Evolutionary conservation across 2,113 vertebrate species (phyloP).

Genomic region (Osmerus mordax): DNA sequence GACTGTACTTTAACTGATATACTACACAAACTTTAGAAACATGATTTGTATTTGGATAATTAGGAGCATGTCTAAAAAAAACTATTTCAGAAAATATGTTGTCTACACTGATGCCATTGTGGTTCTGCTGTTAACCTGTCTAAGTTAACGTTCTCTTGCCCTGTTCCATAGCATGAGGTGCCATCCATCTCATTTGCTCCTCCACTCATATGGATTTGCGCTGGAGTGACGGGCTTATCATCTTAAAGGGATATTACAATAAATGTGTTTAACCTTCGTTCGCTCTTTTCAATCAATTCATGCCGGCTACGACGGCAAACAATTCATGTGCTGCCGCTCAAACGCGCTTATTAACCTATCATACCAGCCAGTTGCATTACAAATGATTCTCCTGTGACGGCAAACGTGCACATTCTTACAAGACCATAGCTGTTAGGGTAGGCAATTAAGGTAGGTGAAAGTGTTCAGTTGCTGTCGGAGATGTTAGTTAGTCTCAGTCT

Average conservation of each 20-base stretch:
- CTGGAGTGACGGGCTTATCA: constrained; percentile 23
- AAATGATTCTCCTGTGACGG: constrained; percentile 40
- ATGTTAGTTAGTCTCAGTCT: neutral
- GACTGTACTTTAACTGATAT: too few species aligned
- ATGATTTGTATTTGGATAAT: too few species aligned
- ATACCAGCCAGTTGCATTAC: constrained; percentile 49
- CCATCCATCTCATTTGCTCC: constrained; percentile 39
- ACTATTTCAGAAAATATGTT: neutral
- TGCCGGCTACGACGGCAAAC: constrained; percentile 29
- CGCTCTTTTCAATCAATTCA: neutral
- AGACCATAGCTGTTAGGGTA: constrained; percentile 1
- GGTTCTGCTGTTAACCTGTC: constrained; percentile 7
- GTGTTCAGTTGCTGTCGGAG: constrained; percentile 22
- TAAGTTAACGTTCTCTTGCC: constrained; percentile 40
- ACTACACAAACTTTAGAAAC: too few species aligned
- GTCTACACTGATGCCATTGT: neutral
- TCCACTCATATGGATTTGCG: constrained; percentile 44
- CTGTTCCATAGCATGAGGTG: constrained; percentile 40
- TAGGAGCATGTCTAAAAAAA: too few species aligned
- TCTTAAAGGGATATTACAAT: constrained; percentile 15
- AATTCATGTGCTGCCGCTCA: constrained; percentile 34
- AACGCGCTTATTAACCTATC: constrained; percentile 53
- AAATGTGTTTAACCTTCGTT: constrained; percentile 37
- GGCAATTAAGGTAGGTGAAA: constrained; percentile 47
- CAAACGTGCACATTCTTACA: constrained; percentile 41